phyloP scores from a whole-genome alignment of 1,140 invertebrate genomes.

The Kradibia gibbosae region DNA sequence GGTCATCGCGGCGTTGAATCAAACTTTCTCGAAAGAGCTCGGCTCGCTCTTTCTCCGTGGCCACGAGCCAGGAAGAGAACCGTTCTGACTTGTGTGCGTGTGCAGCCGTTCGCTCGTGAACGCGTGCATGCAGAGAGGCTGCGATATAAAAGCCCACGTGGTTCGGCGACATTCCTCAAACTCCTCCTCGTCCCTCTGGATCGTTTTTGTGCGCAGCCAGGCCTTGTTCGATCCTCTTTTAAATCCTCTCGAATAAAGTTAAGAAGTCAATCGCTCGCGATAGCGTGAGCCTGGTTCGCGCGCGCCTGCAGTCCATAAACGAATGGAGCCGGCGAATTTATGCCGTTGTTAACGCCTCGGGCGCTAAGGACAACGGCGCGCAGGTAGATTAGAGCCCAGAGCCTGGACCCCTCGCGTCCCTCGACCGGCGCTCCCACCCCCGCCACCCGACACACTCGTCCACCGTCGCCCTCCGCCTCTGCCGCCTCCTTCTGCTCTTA shows the following conservation, averaged over 20 bases:
- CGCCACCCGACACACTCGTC: not conserved
- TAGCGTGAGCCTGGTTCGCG: not conserved
- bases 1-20: conserved; percentile 54
- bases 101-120: not conserved
- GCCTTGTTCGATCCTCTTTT: conserved; percentile 21
- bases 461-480: not conserved
- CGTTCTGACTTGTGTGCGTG: conserved; percentile 1
- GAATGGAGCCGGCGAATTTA: conserved; percentile 24
- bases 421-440: not conserved
- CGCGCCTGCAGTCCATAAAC: conserved; percentile 29
- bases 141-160: conserved; percentile 43
- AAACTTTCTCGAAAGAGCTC: conserved; percentile 38
- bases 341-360: conserved; percentile 33
- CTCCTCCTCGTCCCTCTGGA: not conserved
- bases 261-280: conserved; percentile 43
- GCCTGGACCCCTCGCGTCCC: not conserved
- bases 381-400: conserved; percentile 24
- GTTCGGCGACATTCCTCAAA: conserved; percentile 49
- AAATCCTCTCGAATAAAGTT: conserved; percentile 45
- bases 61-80: conserved; percentile 41
- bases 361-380: conserved; percentile 15
- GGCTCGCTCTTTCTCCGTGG: conserved; percentile 19
- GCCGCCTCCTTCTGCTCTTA: not conserved
- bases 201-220: not conserved
- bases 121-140: not conserved